Conservation (phyloP, 2,888 invertebrate genomes). For the Azorinus chamasolen region DNA sequence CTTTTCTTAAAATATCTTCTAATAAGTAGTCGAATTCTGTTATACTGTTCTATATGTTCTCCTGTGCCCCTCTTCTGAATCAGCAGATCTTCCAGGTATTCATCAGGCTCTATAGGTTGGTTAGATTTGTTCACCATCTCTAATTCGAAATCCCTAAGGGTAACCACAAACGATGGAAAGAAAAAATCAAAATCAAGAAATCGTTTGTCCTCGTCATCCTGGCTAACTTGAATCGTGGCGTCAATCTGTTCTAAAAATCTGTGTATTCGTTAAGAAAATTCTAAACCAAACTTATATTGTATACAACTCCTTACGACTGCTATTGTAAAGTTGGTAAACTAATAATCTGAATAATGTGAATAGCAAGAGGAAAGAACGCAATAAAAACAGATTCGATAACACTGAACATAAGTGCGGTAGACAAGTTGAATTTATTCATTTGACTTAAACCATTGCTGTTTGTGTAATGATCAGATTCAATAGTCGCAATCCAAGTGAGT, state of each 20-base stretch:
- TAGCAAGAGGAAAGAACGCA: no score
- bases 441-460: no score
- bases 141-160: constrained; percentile 2
- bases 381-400: no score
- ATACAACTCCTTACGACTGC: no score
- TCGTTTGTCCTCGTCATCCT: not conserved
- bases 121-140: not conserved
- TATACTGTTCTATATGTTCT: constrained; percentile 3
- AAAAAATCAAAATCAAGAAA: not conserved
- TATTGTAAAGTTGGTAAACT: no score
- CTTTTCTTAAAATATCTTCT: constrained; percentile 15
- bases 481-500: no score
- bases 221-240: not conserved
- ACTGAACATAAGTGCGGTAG: no score
- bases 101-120: not conserved
- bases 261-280: not conserved
- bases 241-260: constrained; percentile 12
- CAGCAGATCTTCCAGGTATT: constrained; percentile 6
- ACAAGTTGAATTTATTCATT: no score
- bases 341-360: no score
- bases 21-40: constrained; percentile 3
- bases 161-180: constrained; percentile 9
- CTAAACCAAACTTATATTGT: no score
- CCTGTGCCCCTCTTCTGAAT: not conserved
- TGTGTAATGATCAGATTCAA: no score